Evolutionary conservation across 2,113 vertebrate species (phyloP), one percentile per base, ranked within the genome.

Genomic region (Dunckerocampus dactyliophorus): DNA sequence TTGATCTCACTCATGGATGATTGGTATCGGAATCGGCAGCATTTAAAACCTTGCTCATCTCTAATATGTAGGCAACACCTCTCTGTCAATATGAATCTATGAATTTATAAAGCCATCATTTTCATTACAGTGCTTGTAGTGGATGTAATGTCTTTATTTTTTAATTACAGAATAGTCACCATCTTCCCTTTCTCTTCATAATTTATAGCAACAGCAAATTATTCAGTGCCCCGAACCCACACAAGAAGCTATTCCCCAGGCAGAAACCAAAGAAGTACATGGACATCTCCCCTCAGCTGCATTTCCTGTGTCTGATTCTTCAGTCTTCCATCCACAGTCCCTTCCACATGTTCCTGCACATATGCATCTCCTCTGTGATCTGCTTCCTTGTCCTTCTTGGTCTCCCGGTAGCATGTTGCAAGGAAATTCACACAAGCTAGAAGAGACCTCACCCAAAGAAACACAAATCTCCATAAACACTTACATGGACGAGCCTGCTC

Each of bases 361-460:
- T 45, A 80, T 82, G 76, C 88, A 90, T 65, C 80, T 85, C 11
- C 84, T 88, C 51, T 87, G 80, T 24, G 85, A 89, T 39, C 54
- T 90, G 57, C 77, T 88, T 34, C 85, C 87, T 5, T 87, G 82
- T 65, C 67, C 80, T 12, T 53, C 65, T n/a, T 76, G 69, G 51
- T 54, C 28, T 28, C 60, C 69, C 12, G 8, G n/a, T 17, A 1
- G 37, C 14, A 20, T 0, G n/a, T 60, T 62, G 6, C 66, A 69
- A 55, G 71, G 37, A 7, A 51, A 47, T 67, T 62, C 67, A 8
- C 65, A 65, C 20, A 71, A 34, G 20, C 42, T 7, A 7, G 24
- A 72, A 21, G 61, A 62, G 42, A 47, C 60, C 22, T 51, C 15
- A 39, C 39, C 2, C 19, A 63, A 72, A 79, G 64, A 67, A 21